Evolutionary conservation across 2,888 invertebrate species (phyloP).

Genomic region (Apeira syringaria): DNA sequence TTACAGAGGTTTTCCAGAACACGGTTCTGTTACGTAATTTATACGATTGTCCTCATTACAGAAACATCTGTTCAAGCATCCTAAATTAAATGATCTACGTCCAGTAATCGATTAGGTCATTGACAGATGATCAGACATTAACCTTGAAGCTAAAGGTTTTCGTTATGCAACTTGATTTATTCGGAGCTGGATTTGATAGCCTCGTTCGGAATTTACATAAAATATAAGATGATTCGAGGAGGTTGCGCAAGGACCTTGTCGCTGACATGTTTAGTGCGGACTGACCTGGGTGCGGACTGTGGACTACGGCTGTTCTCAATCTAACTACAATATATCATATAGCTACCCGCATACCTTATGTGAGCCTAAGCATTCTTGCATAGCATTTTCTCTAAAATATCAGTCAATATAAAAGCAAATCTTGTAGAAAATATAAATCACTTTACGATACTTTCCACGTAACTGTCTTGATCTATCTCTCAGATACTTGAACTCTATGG

Average conservation of each 20-base stretch:
- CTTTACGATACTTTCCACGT: no score
- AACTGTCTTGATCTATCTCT: no score
- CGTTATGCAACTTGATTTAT: slow-evolving; percentile 25
- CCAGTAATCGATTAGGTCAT: slow-evolving; percentile 19
- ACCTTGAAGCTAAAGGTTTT: slow-evolving; percentile 23
- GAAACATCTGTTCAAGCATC: slow-evolving; percentile 2
- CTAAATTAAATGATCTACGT: slow-evolving; percentile 3
- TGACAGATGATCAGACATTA: slow-evolving; percentile 21
- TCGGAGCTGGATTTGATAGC: slow-evolving; percentile 24
- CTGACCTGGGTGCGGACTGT: slow-evolving; percentile 5
- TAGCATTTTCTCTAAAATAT: no score
- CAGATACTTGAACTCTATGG: no score
- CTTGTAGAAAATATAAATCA: no score
- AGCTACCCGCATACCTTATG: no score
- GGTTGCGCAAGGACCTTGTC: slow-evolving; percentile 22
- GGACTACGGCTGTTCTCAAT: not conserved
- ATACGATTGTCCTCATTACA: slow-evolving; percentile 5
- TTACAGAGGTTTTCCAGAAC: not conserved
- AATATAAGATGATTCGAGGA: slow-evolving; percentile 22
- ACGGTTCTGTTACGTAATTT: no score
- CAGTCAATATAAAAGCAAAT: no score
- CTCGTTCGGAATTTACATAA: slow-evolving; percentile 31
- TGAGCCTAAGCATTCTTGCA: no score
- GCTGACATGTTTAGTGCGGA: slow-evolving; percentile 16
- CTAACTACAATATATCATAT: no score